phyloP scores from a whole-genome alignment of 2,113 vertebrate genomes.

The Boulengeromyrus knoepffleri region DNA sequence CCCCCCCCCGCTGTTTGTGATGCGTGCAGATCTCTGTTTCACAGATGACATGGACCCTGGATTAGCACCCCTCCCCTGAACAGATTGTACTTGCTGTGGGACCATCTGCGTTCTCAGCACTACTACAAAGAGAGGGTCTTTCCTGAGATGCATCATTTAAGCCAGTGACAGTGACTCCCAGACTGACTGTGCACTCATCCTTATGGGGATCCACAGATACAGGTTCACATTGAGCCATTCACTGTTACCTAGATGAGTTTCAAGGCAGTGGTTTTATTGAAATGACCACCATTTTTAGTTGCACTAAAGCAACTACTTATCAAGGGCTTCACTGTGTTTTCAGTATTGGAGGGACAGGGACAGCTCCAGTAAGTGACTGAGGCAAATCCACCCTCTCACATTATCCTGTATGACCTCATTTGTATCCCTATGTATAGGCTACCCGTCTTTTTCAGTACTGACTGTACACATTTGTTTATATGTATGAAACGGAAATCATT shows the following conservation, averaged over 20 bases:
- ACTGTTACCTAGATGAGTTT: background rate
- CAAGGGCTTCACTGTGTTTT: background rate
- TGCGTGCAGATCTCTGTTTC: background rate
- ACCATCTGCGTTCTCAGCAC: conserved; percentile 11
- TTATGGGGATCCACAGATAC: background rate
- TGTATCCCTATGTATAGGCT: background rate
- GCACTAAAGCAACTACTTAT: background rate
- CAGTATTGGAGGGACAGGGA: background rate
- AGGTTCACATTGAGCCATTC: background rate
- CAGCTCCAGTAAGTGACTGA: background rate
- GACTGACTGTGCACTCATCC: background rate
- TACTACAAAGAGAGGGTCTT: background rate
- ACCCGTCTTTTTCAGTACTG: background rate
- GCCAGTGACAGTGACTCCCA: conserved; percentile 2
- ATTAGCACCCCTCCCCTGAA: conserved; percentile 9
- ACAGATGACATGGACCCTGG: conserved; percentile 9
- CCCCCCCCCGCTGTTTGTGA: background rate
- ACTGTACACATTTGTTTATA: background rate
- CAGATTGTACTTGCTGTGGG: conserved; percentile 17
- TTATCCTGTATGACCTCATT: background rate
- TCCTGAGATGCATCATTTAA: conserved; percentile 8
- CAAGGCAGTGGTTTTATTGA: background rate
- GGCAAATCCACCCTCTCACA: background rate
- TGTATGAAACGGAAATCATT: background rate
- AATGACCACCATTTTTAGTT: background rate